Evolutionary conservation across 1,140 invertebrate species (phyloP).

Genomic region (Portunus trituberculatus): DNA sequence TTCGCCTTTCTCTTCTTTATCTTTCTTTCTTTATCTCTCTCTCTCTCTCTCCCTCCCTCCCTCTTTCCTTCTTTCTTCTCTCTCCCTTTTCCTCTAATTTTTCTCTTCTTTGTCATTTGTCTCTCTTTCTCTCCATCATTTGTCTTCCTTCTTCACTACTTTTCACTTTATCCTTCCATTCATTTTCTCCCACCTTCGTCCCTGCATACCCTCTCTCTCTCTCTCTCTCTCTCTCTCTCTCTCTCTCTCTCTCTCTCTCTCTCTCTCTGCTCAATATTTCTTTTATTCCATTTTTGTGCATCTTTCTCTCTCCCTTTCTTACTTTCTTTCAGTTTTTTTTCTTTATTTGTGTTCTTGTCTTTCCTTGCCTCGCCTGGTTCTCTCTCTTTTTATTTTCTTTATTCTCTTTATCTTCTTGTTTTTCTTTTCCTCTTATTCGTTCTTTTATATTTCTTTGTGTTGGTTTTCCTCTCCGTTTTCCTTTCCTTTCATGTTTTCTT

Average conservation of each 20-base stretch:
- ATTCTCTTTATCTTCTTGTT: too few species aligned
- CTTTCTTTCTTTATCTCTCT: neutral
- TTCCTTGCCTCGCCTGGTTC: too few species aligned
- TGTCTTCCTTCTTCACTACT: neutral
- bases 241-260: neutral
- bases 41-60: neutral
- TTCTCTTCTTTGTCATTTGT: neutral
- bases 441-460: too few species aligned
- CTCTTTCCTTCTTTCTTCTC: neutral
- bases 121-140: neutral
- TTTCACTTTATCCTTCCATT: neutral
- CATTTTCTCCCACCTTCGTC: neutral
- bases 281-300: too few species aligned
- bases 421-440: too few species aligned
- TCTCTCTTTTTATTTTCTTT: too few species aligned
- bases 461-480: too few species aligned
- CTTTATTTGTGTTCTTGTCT: too few species aligned
- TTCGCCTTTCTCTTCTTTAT: neutral
- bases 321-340: too few species aligned
- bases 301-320: too few species aligned
- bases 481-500: too few species aligned
- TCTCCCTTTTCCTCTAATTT: neutral
- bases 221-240: neutral
- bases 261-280: neutral
- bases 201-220: neutral